Evolutionary conservation across 2,797 vertebrate species (phyloP).

Genomic region (Acanthiza pusilla): DNA sequence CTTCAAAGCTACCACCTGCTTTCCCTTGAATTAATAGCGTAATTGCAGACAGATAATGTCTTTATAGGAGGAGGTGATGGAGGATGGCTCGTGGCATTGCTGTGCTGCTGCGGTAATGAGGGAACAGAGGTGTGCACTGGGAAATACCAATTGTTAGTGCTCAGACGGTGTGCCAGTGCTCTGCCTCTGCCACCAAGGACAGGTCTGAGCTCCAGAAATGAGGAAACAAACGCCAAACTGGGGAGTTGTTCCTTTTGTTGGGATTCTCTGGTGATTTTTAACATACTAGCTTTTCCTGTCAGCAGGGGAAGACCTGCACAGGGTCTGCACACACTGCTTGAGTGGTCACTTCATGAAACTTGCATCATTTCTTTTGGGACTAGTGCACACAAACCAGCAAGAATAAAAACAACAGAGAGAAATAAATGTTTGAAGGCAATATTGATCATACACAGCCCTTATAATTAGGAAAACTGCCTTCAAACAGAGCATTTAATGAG

Average conservation of each 20-base stretch:
- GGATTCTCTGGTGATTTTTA: background rate
- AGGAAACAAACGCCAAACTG: background rate
- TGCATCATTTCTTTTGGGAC: background rate
- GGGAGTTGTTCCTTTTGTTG: background rate
- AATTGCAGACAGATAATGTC: constrained; percentile 9
- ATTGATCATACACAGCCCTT: background rate
- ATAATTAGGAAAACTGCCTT: background rate
- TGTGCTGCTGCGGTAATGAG: background rate
- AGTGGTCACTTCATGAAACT: background rate
- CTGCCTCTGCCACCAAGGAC: background rate
- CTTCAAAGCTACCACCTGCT: constrained; percentile 8
- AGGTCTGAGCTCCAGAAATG: background rate
- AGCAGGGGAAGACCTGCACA: background rate
- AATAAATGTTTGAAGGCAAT: background rate
- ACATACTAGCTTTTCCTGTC: background rate
- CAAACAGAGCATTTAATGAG: background rate
- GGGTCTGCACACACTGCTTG: background rate
- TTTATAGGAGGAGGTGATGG: background rate
- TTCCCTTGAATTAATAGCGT: constrained; percentile 27
- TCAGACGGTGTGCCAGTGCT: background rate
- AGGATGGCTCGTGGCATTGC: background rate
- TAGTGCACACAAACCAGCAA: background rate
- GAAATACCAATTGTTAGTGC: background rate
- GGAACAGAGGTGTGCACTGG: background rate
- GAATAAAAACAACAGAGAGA: background rate